phyloP scores from a whole-genome alignment of 2,888 invertebrate species.

The Synergus gifuensis region DNA sequence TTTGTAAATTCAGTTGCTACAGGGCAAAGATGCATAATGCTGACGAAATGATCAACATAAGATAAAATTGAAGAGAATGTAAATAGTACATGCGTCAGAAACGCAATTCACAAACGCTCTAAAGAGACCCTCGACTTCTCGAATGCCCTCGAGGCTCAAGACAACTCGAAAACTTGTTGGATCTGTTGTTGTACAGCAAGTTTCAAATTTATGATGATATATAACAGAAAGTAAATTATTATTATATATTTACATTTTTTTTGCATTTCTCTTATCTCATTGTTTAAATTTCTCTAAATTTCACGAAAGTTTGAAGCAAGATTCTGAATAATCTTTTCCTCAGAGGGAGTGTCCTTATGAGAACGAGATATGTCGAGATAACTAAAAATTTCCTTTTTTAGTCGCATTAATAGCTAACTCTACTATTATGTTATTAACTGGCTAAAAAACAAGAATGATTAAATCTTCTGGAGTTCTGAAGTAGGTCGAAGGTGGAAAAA shows the following conservation, averaged over 20 bases:
- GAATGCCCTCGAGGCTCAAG: slow-evolving; percentile 27
- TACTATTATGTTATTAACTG: not conserved
- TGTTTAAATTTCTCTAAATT: not conserved
- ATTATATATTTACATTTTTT: not conserved
- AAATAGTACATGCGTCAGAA: slow-evolving; percentile 24
- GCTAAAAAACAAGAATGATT: not conserved
- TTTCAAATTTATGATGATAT: not conserved
- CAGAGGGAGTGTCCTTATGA: not conserved
- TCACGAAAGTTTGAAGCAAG: slow-evolving; percentile 6
- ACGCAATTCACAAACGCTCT: slow-evolving; percentile 4
- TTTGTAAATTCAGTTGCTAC: not conserved
- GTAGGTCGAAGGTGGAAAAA: not conserved
- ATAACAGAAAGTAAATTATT: slow-evolving; percentile 13
- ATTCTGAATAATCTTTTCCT: not conserved
- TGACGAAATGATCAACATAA: slow-evolving; percentile 15
- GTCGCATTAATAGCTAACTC: not conserved
- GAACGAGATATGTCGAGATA: not conserved
- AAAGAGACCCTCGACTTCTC: not conserved
- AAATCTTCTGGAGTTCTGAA: not conserved
- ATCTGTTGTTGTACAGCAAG: not conserved
- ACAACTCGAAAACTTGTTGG: slow-evolving; percentile 12
- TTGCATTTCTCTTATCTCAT: not conserved
- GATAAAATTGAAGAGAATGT: slow-evolving; percentile 16
- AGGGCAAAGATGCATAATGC: not conserved
- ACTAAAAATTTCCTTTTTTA: not conserved